These are phyloP conservation scores for Pterophyllum scalare DNA, from an alignment of 2,113 vertebrate genomes.

Conservation along the genomic window DNA sequence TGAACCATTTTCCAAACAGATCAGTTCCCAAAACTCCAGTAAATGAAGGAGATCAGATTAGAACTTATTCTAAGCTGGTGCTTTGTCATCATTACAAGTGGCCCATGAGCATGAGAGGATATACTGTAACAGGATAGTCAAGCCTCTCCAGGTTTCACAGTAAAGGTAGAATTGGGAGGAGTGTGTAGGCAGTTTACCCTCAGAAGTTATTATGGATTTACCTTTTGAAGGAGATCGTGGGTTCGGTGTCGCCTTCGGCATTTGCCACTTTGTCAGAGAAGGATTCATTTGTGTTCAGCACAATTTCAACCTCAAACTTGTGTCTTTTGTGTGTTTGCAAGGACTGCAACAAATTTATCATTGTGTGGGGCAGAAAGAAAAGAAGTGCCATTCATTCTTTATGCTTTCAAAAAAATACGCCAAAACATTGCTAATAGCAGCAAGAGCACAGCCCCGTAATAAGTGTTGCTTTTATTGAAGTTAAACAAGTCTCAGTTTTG, in stretches of 20 bases:
- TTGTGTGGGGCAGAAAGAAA: constrained; percentile 34
- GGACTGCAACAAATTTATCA: not conserved
- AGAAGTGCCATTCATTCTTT: constrained; percentile 66
- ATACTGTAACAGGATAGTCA: not conserved
- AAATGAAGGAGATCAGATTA: not conserved
- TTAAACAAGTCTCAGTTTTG: constrained; percentile 10
- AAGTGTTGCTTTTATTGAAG: constrained; percentile 35
- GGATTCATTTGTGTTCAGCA: constrained; percentile 20
- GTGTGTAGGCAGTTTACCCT: not conserved
- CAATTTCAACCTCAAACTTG: constrained; percentile 44
- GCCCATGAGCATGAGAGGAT: not conserved
- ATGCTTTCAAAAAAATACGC: constrained; percentile 65
- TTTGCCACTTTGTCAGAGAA: constrained; percentile 17
- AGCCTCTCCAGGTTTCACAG: constrained; percentile 1
- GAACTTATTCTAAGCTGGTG: constrained; percentile 9
- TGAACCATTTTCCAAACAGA: constrained; percentile 7
- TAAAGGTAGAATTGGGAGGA: not conserved
- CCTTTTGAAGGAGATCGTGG: constrained; percentile 17
- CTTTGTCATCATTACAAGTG: constrained; percentile 34
- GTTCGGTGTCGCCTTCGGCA: constrained; percentile 51
- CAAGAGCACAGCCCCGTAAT: constrained; percentile 7
- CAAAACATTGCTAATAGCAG: constrained; percentile 64
- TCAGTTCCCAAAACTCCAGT: constrained; percentile 8
- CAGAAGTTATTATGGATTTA: constrained; percentile 18
- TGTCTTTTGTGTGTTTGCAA: constrained; percentile 28